Base-by-base conservation (phyloP, 2,888 invertebrate genomes). In the Pyrochroa serraticornis region DNA sequence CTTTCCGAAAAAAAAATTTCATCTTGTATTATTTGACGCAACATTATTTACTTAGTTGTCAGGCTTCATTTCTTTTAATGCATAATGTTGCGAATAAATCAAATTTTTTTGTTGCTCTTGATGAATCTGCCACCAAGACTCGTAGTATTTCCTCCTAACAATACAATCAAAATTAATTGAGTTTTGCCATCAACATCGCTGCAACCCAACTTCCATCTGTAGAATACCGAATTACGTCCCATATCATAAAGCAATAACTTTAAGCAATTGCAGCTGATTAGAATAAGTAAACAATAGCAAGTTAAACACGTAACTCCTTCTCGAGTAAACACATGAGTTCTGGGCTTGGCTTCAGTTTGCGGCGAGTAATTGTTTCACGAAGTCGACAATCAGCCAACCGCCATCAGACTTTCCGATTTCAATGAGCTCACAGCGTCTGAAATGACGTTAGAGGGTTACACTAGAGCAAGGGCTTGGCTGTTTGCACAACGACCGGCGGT, bases 231-330 rank as follows among this genome's bases (percentile, higher is more conserved):
- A 39, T 39, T 39, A 39, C 13, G 35, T 60, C 62, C 64, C 61
- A 41, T 62, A 55, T 62, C 64, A 64, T 64, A 62, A 62, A 62
- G 58, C 64, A 64, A 62, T 60, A 64, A 64, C 64, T 58, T 42
- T 46, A 44, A 51, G 58, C 54, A 54, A 52, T 62, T 48, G 58
- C 54, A 47, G 55, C 47, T 54, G 58, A 62, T 62, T 62, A 62
- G 51, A 58, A 56, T 58, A 55, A 57, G 60, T 54, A 60, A 63
- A 60, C 62, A 50, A 22, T 38, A 58, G 47, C 54, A 61, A 55
- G 52, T 51, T 52, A 45, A 58, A 54, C 57, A 58, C 44, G 37
- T 44, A 61, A 52, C 58, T 58, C 32, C 22, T 22, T 12, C 45
- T 7, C 10, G 45, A 49, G 41, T 49, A 35, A 42, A 49, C 34